Evolutionary conservation across 2,797 vertebrate genomes (phyloP).

Genomic region (Coracias cyanogaster): DNA sequence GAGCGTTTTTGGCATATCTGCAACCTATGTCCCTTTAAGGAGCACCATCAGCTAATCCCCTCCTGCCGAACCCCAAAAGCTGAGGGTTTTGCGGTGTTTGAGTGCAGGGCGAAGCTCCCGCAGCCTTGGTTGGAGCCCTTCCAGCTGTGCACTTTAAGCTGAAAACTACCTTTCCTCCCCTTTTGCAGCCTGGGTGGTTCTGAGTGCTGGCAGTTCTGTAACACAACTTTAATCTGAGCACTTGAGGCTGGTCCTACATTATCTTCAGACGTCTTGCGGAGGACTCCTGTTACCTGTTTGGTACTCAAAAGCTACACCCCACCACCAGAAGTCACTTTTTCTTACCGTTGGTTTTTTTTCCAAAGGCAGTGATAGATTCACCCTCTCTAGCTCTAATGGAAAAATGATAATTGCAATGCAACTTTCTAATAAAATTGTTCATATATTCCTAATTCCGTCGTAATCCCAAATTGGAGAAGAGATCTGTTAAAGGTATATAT

Average conservation of each 20-base stretch:
- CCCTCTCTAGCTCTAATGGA: constrained; percentile 70
- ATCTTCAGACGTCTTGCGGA: constrained; percentile 71
- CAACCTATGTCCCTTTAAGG: constrained; percentile 78
- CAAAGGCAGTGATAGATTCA: constrained; percentile 76
- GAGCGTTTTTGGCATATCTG: constrained; percentile 46
- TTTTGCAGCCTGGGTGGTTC: constrained; percentile 79
- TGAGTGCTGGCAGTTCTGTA: constrained; percentile 78
- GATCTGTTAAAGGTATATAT: constrained; percentile 83
- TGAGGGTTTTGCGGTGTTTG: background rate
- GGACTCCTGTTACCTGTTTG: constrained; percentile 78
- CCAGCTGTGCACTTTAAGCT: constrained; percentile 75
- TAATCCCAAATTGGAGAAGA: constrained; percentile 80
- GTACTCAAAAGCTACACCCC: constrained; percentile 79
- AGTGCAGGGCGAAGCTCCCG: constrained; percentile 35
- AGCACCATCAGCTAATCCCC: constrained; percentile 63
- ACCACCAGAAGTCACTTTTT: constrained; percentile 77
- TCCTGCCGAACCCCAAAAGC: background rate
- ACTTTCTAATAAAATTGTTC: constrained; percentile 81
- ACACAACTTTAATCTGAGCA: constrained; percentile 79
- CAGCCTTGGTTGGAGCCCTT: constrained; percentile 67
- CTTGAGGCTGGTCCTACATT: constrained; percentile 74
- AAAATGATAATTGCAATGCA: constrained; percentile 77
- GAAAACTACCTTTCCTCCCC: constrained; percentile 79
- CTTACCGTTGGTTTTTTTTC: background rate
- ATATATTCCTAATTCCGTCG: constrained; percentile 67